phyloP scores from a whole-genome alignment of 2,113 vertebrate genomes.

The Semnornis frantzii region DNA sequence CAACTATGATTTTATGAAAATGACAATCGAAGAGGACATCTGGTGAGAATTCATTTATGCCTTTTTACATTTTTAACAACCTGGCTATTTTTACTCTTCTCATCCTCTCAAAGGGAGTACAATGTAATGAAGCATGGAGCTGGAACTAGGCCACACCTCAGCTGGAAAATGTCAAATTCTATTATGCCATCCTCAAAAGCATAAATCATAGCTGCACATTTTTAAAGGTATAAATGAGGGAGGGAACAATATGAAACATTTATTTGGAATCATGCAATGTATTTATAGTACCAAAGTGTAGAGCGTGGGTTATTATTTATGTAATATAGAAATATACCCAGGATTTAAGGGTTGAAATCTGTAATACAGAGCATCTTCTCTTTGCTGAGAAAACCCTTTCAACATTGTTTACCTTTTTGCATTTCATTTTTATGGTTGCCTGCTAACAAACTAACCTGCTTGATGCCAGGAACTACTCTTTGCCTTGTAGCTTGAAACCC shows the following conservation, averaged over 20 bases:
- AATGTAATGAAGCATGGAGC: slow-evolving; percentile 78
- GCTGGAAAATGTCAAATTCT: slow-evolving; percentile 84
- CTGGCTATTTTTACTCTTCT: slow-evolving; percentile 81
- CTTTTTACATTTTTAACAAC: slow-evolving; percentile 77
- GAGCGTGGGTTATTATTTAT: neutral
- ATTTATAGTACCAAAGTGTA: neutral
- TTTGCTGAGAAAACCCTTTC: neutral
- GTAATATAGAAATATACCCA: neutral
- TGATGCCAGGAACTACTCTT: neutral
- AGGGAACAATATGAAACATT: slow-evolving; percentile 16
- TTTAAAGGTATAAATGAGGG: slow-evolving; percentile 38
- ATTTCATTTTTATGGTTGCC: neutral
- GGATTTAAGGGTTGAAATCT: neutral
- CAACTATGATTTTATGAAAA: slow-evolving; percentile 60
- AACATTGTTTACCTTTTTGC: neutral
- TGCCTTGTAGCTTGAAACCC: neutral
- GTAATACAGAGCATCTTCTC: neutral
- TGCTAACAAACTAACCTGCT: neutral
- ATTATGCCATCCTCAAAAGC: slow-evolving; percentile 76
- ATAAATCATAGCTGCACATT: slow-evolving; percentile 72
- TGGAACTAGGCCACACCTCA: slow-evolving; percentile 82
- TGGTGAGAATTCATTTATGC: slow-evolving; percentile 76
- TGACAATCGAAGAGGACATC: slow-evolving; percentile 69
- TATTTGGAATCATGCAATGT: neutral
- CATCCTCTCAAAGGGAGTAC: slow-evolving; percentile 75